phyloP scores from a whole-genome alignment of 2,797 vertebrate species.

The Enteromius viviparus region DNA sequence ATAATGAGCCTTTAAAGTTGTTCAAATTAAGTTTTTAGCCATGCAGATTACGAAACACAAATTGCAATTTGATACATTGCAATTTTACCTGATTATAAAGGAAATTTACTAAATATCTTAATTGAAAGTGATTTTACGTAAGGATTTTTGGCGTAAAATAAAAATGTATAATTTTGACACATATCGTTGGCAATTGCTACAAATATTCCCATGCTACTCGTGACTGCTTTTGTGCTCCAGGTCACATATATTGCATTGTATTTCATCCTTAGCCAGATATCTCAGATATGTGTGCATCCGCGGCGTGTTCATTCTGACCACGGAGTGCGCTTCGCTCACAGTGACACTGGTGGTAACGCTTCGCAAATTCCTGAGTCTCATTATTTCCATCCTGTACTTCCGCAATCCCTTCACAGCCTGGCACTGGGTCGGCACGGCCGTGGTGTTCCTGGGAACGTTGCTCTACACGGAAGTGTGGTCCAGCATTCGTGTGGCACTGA shows the following conservation, averaged over 20 bases:
- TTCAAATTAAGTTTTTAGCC: no score
- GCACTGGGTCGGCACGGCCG: constrained; percentile 92
- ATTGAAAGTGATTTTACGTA: no score
- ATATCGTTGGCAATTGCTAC: no score
- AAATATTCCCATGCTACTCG: no score
- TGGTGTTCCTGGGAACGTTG: constrained; percentile 91
- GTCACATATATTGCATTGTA: background rate
- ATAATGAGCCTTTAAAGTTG: no score
- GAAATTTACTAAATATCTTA: no score
- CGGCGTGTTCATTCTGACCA: constrained; percentile 93
- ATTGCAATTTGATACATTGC: no score
- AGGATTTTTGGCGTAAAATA: no score
- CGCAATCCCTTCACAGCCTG: constrained; percentile 90
- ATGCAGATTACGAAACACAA: no score
- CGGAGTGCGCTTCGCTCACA: constrained; percentile 93
- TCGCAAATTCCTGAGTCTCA: constrained; percentile 96
- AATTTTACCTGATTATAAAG: no score
- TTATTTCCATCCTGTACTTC: constrained; percentile 96
- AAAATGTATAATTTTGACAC: no score
- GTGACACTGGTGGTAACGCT: constrained; percentile 96
- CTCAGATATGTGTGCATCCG: constrained; percentile 94
- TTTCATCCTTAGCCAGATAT: constrained; percentile 11
- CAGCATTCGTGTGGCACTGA: constrained; percentile 64
- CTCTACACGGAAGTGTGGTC: constrained; percentile 93
- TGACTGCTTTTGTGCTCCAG: no score